phyloP scores from a whole-genome alignment of 2,888 invertebrate genomes.

The Troides helena region DNA sequence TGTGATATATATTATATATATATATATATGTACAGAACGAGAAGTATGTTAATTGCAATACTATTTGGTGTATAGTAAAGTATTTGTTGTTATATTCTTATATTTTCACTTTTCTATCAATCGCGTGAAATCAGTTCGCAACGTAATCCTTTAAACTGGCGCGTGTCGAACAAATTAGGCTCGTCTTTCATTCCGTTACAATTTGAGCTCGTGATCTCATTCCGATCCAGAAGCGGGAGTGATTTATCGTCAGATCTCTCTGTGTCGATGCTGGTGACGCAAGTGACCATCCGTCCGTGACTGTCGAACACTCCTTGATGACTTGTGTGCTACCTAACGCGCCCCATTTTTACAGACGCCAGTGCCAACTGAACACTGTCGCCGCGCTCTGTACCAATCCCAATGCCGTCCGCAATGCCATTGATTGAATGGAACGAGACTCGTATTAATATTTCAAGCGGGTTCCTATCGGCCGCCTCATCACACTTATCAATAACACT shows the following conservation, averaged over 20 bases:
- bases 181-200: conserved; percentile 56
- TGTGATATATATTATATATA: too few relatives aligned
- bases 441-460: conserved; percentile 18
- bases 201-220: conserved; percentile 74
- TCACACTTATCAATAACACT: conserved; percentile 17
- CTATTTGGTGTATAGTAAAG: too few relatives aligned
- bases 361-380: conserved; percentile 49
- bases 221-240: conserved; percentile 63
- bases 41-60: too few relatives aligned
- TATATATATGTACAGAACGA: too few relatives aligned
- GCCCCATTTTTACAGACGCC: conserved; percentile 67
- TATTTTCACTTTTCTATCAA: not conserved
- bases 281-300: conserved; percentile 69
- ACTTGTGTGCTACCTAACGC: conserved; percentile 51
- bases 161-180: conserved; percentile 51
- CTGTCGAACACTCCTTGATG: conserved; percentile 70
- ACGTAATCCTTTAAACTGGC: conserved; percentile 36
- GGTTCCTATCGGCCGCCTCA: conserved; percentile 2
- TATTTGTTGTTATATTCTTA: not conserved
- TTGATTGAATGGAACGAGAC: conserved; percentile 18
- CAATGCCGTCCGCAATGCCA: conserved; percentile 30
- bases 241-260: conserved; percentile 68
- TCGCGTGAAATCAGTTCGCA: conserved; percentile 4
- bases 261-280: conserved; percentile 68
- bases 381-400: conserved; percentile 30